These are phyloP conservation scores for Ia io DNA, from an alignment of 2,113 vertebrate genomes.

Conservation along the genomic window DNA sequence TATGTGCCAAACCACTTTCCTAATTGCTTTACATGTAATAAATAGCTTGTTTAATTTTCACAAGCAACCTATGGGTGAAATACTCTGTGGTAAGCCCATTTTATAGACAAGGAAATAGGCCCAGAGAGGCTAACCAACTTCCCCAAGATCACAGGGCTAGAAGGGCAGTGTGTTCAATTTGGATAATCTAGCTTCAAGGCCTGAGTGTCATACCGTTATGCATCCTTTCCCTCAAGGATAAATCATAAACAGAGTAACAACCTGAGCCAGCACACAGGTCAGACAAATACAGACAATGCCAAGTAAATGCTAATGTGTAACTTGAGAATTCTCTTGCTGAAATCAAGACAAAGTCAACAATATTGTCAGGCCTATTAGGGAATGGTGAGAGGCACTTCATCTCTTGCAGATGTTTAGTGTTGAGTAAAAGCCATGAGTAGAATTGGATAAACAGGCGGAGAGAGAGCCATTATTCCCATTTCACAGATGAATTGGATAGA, in stretches of 20 bases:
- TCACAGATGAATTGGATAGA: neutral
- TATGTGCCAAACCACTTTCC: neutral
- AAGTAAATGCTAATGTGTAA: neutral
- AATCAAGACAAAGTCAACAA: neutral
- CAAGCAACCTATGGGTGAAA: neutral
- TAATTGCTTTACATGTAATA: neutral
- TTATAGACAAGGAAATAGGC: neutral
- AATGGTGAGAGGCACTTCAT: neutral
- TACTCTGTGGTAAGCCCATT: neutral
- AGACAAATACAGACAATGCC: neutral
- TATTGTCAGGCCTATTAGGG: neutral
- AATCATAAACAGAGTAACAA: neutral
- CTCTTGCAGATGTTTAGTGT: neutral
- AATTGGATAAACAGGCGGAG: neutral
- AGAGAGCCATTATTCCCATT: neutral
- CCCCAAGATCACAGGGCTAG: neutral
- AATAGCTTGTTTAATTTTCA: neutral
- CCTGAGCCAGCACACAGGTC: neutral
- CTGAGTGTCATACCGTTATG: neutral
- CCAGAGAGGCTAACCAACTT: conserved; percentile 5
- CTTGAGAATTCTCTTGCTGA: neutral
- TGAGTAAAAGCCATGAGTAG: neutral
- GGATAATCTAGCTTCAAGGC: neutral
- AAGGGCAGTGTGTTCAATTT: neutral
- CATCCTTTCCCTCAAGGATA: neutral